Base-by-base conservation (phyloP, 2,113 vertebrate genomes). In the Tricholaema leucomelas region DNA sequence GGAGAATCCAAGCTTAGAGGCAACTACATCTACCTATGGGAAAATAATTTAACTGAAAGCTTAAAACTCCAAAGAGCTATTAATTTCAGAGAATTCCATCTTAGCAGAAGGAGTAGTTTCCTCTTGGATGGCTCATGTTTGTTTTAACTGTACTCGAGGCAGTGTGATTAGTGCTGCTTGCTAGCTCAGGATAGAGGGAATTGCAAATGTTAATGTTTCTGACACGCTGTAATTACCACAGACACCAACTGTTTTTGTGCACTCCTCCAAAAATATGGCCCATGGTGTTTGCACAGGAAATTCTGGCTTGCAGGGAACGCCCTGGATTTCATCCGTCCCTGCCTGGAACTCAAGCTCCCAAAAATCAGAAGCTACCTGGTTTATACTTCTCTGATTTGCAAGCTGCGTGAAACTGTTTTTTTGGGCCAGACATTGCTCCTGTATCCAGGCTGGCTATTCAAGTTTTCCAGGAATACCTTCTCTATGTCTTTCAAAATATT, bases 281-380 rank as follows among this genome's bases (percentile, higher is more conserved):
- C 55, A 66, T 58, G 23, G 42, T 93, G 86, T 93, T 95, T 95
- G 92, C 54, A 90, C 86, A 92, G 92, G 92, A 92, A 95, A 93
- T 85, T 85, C 79, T 92, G 83, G 56, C 83, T 90, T 81, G 74
- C 56, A 87, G 89, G 89, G 66, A 92, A 92, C 71, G 27, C 86
- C 94, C 89, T 92, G 66, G 83, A 58, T 87, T 90, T 85, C 79
- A 91, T 77, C 91, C n/a, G 10, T 74, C 60, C 75, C 52, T 87
- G 75, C 83, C 52, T 36, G 35, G 85, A 92, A 87, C 52, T 74
- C 89, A 71, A 90, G 42, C 92, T 63, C 56, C 38, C 28, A 87
- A 93, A 94, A 87, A 93, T 87, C 79, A 81, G 61, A 85, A 87
- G 92, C 70, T 90, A 87, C 75, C 66, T 81, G 75, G 38, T 14